phyloP scores from a whole-genome alignment of 2,888 invertebrate species.

The Deroplatys truncata region DNA sequence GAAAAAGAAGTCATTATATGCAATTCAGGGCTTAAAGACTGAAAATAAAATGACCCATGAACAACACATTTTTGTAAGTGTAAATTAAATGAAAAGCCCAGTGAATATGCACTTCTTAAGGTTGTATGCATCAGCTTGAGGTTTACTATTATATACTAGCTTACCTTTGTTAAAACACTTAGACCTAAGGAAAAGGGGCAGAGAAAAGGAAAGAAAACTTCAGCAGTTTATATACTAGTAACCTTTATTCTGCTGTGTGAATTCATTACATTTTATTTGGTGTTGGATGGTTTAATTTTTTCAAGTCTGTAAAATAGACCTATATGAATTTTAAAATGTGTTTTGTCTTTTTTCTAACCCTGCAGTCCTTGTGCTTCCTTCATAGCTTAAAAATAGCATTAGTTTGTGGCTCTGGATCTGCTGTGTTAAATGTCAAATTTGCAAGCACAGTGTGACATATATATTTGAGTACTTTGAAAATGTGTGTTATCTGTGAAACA shows the following conservation, averaged over 20 bases:
- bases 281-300: slow-evolving; percentile 7
- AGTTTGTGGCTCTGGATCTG: no score
- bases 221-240: neutral
- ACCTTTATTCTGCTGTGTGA: neutral
- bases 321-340: neutral
- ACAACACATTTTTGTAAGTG: neutral
- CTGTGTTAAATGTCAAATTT: no score
- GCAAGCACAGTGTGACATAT: no score
- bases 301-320: neutral
- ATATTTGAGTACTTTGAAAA: no score
- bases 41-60: neutral
- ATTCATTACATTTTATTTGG: slow-evolving; percentile 6
- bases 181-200: neutral
- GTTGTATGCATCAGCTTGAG: neutral
- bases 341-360: neutral
- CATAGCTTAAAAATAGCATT: no score
- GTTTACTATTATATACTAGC: neutral
- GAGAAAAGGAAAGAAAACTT: neutral
- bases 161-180: neutral
- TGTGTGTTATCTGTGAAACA: no score
- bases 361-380: no score
- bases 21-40: neutral
- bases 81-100: neutral
- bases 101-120: neutral
- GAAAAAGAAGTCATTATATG: neutral